Percentiles rank a stretch among this genome's conserved stretches.
Conservation (phyloP, 2,113 vertebrate species). For the Antechinus flavipes region DNA sequence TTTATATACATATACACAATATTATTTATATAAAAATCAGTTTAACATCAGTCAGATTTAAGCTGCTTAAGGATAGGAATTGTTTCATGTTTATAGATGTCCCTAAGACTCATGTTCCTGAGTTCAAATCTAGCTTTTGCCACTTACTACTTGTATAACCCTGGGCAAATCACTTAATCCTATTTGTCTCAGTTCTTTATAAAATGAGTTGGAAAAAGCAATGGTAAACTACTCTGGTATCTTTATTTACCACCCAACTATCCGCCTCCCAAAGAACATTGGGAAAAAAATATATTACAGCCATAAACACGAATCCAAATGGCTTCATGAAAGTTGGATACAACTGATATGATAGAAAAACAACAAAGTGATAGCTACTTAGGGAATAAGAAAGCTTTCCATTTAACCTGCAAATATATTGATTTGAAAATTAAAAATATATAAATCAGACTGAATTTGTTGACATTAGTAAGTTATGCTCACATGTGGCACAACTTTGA, state of each 20-base stretch:
- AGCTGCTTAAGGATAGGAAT: neutral
- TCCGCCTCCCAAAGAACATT: neutral
- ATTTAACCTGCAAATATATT: neutral
- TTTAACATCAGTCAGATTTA: neutral
- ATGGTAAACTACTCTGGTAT: neutral
- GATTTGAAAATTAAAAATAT: neutral
- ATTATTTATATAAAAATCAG: neutral
- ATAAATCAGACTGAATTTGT: slow-evolving; percentile 1
- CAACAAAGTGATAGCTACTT: neutral
- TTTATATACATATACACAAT: too few species aligned
- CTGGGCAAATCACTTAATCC: neutral
- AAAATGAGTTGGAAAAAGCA: neutral
- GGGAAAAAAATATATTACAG: too few species aligned
- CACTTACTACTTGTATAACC: neutral
- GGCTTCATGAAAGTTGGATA: neutral
- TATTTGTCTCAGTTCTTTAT: neutral
- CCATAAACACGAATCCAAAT: neutral
- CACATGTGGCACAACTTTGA: neutral
- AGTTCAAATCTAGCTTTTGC: neutral
- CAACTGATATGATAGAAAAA: neutral
- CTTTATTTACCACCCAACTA: neutral
- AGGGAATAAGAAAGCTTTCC: neutral
- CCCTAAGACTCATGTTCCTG: neutral
- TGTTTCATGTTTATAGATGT: neutral
- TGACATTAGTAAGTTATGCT: slow-evolving; percentile 1